Evolutionary conservation across 2,888 invertebrate genomes (phyloP).

Genomic region (Drosophila limbata): DNA sequence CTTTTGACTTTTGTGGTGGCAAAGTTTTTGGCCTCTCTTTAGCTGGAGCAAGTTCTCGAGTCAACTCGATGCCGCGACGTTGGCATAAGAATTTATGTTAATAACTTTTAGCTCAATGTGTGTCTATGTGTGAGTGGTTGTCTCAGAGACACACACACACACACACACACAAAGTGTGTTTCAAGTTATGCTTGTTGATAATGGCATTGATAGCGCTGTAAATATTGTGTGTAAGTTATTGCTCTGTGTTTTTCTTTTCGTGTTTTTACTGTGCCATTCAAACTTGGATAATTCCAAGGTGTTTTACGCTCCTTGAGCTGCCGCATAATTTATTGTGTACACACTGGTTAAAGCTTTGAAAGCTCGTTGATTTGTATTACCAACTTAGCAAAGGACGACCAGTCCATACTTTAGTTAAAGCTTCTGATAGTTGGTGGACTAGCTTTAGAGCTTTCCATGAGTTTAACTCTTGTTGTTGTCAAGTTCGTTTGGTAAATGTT

Average conservation of each 20-base stretch:
- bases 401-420: conserved; percentile 13
- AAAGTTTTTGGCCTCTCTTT: conserved; percentile 51
- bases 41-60: conserved; percentile 37
- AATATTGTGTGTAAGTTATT: conserved; percentile 67
- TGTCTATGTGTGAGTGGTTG: conserved; percentile 19
- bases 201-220: conserved; percentile 72
- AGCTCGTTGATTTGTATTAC: conserved; percentile 36
- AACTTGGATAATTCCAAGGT: conserved; percentile 22
- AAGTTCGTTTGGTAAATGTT: conserved; percentile 4
- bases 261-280: conserved; percentile 4
- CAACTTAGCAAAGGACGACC: conserved; percentile 23
- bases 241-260: conserved; percentile 41
- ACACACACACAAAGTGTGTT: conserved; percentile 2
- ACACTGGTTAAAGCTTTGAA: conserved; percentile 45
- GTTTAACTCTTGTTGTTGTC: conserved; percentile 2
- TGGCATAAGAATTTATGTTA: conserved; percentile 76
- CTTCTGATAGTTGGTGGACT: conserved; percentile 24
- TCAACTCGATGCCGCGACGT: conserved; percentile 55
- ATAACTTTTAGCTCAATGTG: conserved; percentile 65
- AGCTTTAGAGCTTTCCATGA: conserved; percentile 23
- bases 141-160: not conserved
- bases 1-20: conserved; percentile 74
- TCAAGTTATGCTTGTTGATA: conserved; percentile 70
- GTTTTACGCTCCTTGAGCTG: conserved; percentile 11
- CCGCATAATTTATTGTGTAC: conserved; percentile 27